Evolutionary conservation across 53 echinoderm and acorn worm genomes (phyloP).

Genomic region (Patiria pectinifera): DNA sequence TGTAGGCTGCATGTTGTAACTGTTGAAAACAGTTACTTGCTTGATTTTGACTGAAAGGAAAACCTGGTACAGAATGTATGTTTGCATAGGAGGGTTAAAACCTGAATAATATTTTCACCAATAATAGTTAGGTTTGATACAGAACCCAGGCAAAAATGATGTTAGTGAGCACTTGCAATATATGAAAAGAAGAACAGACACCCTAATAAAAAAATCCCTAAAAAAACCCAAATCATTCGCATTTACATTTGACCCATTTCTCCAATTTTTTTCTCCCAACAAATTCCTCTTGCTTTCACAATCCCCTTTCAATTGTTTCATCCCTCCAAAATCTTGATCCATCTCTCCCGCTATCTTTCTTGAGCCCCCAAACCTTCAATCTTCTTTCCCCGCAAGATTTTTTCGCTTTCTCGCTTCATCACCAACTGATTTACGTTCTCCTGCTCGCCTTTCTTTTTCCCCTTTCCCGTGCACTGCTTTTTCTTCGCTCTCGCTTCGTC

Average conservation of each 20-base stretch:
- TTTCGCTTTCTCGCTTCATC: conserved; percentile 1
- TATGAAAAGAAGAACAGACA: neutral
- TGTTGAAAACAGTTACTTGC: too few species aligned
- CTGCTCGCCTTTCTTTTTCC: neutral
- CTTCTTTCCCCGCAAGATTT: neutral
- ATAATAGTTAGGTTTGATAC: too few species aligned
- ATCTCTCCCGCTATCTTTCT: neutral
- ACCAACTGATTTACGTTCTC: conserved; percentile 31
- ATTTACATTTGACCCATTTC: too few species aligned
- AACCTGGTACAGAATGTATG: too few species aligned
- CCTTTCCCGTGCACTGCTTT: neutral
- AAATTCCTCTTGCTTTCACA: neutral
- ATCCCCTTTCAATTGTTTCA: neutral
- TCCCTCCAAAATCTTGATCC: neutral
- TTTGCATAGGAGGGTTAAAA: too few species aligned
- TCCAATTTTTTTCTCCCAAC: neutral
- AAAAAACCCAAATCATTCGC: neutral
- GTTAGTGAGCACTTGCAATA: too few species aligned
- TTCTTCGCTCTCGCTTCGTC: neutral
- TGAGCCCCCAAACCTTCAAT: neutral
- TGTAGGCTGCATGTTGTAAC: too few species aligned
- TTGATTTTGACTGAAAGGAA: too few species aligned
- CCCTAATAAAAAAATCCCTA: neutral
- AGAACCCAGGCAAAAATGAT: too few species aligned
- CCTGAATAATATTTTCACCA: too few species aligned